Base-by-base conservation (phyloP, 30 jellyfish, hydroid and myxozoan genomes). In the Aurelia aurita region DNA sequence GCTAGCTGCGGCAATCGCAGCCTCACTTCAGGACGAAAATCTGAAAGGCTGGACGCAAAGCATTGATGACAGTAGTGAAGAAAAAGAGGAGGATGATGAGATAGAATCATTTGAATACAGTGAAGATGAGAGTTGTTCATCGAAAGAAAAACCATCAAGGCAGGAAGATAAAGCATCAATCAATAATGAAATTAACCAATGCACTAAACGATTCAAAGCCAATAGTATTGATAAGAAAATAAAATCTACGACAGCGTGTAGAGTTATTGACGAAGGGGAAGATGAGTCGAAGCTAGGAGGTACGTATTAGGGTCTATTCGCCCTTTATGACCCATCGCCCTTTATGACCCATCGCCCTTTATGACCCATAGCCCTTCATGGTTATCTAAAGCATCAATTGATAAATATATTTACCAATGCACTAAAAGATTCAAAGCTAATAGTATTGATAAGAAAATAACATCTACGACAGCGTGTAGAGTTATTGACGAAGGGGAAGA, bases 1-100 rank as follows among this genome's bases (percentile, higher is more conserved):
- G 34, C 71, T 91, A 10, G 96, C 90, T 4, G 96, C 98, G 0
- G 98, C 98, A 13, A 86, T 91, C 9, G 90, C 87, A 19, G 98
- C 98, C 65, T 91, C 98, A 5, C 60, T 91, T 67, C 29, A 60
- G 22, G 90, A 74, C 54, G 85, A 69, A 21, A 73, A 65, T 64
- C 78, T 22, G 16, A 19, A 27, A 6, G 69, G 59, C 49, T 43
- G 65, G 62, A 45, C 90, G 0, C 61, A 21, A 14, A 53, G 63
- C 28, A 43, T 32, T 35, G 72, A 55, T 28, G 70, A 67, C 21
- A 71, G 61, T 19, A 51, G 66, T 22, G 96, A 76, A 35, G 85
- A 68, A 3, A 55, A 58, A 16, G 79, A 84, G 7, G 86, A 74
- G 43, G 87, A 55, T 25, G 94, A 47, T 3, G 96, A 77, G 57